Evolutionary conservation across 2,888 invertebrate genomes (phyloP).

Genomic region (Synanthedon tipuliformis): DNA sequence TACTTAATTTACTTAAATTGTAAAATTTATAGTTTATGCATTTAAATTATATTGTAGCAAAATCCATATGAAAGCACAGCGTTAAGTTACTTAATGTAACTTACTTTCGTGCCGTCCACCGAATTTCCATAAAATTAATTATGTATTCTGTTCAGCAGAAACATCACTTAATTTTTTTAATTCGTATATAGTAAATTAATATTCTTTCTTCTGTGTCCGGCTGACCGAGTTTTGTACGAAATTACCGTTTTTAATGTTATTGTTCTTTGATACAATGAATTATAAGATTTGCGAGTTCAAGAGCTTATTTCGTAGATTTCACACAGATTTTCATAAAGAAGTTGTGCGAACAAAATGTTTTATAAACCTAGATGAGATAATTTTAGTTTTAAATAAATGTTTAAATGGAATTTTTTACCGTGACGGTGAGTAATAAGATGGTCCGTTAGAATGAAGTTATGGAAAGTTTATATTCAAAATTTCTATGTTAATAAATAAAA

Average conservation of each 20-base stretch:
- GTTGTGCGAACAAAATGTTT: too few species aligned
- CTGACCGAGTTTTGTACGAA: conserved; percentile 4
- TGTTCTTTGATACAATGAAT: neutral
- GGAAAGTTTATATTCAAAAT: too few species aligned
- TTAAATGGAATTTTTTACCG: too few species aligned
- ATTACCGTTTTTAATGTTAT: conserved; percentile 1
- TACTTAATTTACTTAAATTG: too few species aligned
- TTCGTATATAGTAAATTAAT: conserved; percentile 6
- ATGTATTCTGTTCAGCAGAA: conserved; percentile 32
- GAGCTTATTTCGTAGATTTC: neutral
- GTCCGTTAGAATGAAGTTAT: too few species aligned
- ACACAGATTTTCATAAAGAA: neutral
- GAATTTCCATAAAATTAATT: conserved; percentile 45
- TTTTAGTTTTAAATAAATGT: too few species aligned
- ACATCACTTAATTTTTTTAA: conserved; percentile 13
- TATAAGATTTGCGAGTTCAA: neutral
- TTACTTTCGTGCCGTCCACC: conserved; percentile 19
- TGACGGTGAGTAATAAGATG: too few species aligned
- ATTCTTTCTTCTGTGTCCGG: conserved; percentile 1
- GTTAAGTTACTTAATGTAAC: conserved; percentile 6
- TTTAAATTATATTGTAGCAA: conserved; percentile 5
- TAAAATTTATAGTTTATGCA: too few species aligned
- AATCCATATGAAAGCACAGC: conserved; percentile 8
- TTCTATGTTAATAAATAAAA: too few species aligned
- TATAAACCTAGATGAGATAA: too few species aligned